A percentile compares a stretch with the other conserved stretches of the same genome.
phyloP scores from a whole-genome alignment of 1,140 invertebrate species.

The Brachionus plicatilis region DNA sequence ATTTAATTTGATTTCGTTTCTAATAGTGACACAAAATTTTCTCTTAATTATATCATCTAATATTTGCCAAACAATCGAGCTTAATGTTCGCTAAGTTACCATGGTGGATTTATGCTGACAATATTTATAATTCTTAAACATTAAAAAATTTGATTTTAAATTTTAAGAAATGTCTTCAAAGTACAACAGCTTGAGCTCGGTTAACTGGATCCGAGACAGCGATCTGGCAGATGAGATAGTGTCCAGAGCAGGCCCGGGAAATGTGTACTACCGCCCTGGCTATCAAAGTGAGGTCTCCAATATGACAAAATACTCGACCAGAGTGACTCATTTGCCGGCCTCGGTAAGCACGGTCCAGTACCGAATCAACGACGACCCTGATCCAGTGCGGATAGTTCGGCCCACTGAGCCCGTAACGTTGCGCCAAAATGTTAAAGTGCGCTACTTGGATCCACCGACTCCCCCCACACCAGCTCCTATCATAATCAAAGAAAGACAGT shows the following conservation, averaged over 20 bases:
- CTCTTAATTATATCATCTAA: not conserved
- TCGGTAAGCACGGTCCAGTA: not conserved
- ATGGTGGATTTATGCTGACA: constrained; percentile 2
- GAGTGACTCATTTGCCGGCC: constrained; percentile 26
- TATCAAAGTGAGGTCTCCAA: not conserved
- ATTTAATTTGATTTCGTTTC: not conserved
- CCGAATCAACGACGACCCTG: constrained; percentile 17
- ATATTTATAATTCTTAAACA: constrained; percentile 7
- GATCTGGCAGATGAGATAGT: not conserved
- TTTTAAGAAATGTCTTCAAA: not conserved
- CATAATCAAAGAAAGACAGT: constrained; percentile 34
- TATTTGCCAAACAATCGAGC: constrained; percentile 14
- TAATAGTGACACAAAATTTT: not conserved
- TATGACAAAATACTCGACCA: constrained; percentile 27
- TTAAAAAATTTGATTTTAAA: not conserved
- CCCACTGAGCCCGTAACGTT: not conserved
- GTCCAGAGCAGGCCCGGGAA: not conserved
- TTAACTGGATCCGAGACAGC: not conserved
- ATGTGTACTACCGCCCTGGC: constrained; percentile 7
- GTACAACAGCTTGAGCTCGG: not conserved
- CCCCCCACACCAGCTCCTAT: constrained; percentile 15
- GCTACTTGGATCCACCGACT: constrained; percentile 29
- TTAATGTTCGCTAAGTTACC: constrained; percentile 9
- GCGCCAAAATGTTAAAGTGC: constrained; percentile 16
- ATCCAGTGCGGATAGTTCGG: constrained; percentile 18